These are phyloP conservation scores for Sebastes steindachneri DNA, from an alignment of 2,797 vertebrate genomes.

Conservation along the genomic window DNA sequence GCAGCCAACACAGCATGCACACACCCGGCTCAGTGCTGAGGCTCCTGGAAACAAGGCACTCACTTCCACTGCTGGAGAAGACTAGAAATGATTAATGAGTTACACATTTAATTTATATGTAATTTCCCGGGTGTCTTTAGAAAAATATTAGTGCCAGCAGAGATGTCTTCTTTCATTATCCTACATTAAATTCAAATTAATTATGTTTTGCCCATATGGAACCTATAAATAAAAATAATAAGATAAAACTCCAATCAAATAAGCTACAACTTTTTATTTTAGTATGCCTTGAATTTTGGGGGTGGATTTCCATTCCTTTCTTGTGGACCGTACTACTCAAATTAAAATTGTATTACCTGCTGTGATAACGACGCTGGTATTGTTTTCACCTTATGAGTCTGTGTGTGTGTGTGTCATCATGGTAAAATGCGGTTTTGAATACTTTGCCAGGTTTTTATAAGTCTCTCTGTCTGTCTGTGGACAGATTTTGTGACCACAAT, in stretches of 20 bases:
- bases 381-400: no score
- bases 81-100: neutral
- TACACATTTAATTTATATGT: conserved; percentile 14
- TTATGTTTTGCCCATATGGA: neutral
- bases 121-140: conserved; percentile 2
- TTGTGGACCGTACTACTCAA: neutral
- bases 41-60: conserved; percentile 17
- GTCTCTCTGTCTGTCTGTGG: neutral
- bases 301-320: neutral
- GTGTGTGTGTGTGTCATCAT: neutral
- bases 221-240: neutral
- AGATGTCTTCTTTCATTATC: neutral
- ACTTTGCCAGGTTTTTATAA: neutral
- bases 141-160: neutral
- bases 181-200: neutral
- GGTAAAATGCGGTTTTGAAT: neutral
- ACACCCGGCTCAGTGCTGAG: neutral
- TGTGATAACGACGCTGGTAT: neutral
- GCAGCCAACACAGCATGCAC: conserved; percentile 19
- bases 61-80: neutral
- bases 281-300: neutral
- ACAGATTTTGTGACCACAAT: neutral
- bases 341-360: neutral
- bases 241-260: neutral
- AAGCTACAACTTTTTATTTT: neutral